These are phyloP conservation scores for Cyprinella venusta DNA, from an alignment of 2,797 vertebrate species.

Conservation along the genomic window DNA sequence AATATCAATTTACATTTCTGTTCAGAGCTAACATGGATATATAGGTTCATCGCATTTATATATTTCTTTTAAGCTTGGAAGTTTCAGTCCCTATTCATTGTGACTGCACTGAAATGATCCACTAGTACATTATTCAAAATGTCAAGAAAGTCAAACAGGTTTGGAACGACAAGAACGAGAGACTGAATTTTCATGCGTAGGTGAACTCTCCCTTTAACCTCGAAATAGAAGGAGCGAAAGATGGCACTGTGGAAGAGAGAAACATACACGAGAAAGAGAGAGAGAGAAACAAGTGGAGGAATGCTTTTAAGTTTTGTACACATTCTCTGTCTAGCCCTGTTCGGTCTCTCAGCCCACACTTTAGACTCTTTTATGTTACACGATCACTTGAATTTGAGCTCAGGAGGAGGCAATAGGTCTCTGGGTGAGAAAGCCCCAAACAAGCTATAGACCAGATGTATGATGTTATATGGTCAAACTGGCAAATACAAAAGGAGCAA, in stretches of 20 bases:
- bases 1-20: not conserved
- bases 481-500: conserved; percentile 94
- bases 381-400: conserved; percentile 86
- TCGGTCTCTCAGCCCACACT: conserved; percentile 78
- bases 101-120: not conserved
- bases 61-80: not conserved
- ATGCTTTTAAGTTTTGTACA: conserved; percentile 49
- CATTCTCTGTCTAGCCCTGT: conserved; percentile 70
- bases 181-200: conserved; percentile 1
- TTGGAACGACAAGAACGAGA: not conserved
- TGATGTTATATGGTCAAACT: conserved; percentile 99
- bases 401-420: conserved; percentile 87
- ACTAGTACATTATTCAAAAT: not conserved
- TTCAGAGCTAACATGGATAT: not conserved
- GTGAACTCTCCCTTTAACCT: conserved; percentile 17
- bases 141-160: conserved; percentile 24
- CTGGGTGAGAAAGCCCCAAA: conserved; percentile 90
- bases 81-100: not conserved
- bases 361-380: conserved; percentile 89
- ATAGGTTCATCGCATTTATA: not conserved
- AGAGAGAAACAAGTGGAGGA: conserved; percentile 41
- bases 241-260: conserved; percentile 7
- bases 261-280: not conserved
- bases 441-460: conserved; percentile 99
- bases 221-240: not conserved